Conservation (phyloP, 2,797 vertebrate species). For the Mus caroli region DNA sequence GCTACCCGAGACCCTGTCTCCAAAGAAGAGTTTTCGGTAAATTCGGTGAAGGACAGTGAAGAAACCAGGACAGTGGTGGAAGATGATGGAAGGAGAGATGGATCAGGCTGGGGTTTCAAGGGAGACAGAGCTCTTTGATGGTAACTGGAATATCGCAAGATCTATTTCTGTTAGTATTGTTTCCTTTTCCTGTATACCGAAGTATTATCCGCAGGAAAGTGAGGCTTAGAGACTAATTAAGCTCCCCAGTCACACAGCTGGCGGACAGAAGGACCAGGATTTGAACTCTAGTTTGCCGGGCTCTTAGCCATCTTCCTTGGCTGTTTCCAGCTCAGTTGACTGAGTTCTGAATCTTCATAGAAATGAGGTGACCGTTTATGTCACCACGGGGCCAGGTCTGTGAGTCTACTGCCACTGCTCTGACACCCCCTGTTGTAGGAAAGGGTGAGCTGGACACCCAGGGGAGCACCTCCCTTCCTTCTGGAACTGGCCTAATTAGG, state of each 20-base stretch:
- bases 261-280: neutral
- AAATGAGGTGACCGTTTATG: neutral
- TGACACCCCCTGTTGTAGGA: neutral
- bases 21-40: neutral
- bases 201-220: neutral
- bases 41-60: neutral
- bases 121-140: neutral
- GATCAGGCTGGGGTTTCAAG: neutral
- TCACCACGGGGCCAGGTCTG: neutral
- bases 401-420: neutral
- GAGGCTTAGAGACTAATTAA: neutral
- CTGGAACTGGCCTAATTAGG: neutral
- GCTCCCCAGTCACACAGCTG: neutral
- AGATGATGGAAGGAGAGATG: neutral
- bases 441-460: neutral
- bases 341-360: neutral
- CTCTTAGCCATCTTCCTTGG: neutral
- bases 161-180: neutral
- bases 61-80: neutral
- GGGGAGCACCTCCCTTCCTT: neutral
- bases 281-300: neutral
- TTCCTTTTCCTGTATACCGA: neutral
- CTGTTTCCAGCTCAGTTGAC: neutral
- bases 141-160: neutral
- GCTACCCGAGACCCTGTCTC: neutral